A percentile compares a stretch with the other conserved stretches of the same genome.
Evolutionary conservation across 37 sponge, comb jelly and placozoan species (phyloP).

Genomic region (Oscarella lobularis): DNA sequence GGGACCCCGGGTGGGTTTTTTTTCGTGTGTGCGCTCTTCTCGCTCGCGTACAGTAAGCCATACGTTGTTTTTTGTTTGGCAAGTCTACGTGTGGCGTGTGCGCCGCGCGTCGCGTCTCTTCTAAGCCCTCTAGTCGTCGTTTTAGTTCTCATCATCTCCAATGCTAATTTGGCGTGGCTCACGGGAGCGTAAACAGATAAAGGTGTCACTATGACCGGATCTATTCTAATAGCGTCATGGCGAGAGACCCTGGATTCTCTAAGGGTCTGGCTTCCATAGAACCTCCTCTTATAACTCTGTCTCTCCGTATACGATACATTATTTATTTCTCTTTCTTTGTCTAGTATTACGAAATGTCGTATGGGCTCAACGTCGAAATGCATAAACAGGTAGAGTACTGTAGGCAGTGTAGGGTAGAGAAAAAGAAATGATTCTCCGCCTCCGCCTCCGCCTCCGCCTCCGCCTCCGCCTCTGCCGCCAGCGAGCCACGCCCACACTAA

Average conservation of each 20-base stretch:
- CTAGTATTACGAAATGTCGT: slow-evolving; percentile 96
- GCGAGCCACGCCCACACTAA: too few relatives aligned
- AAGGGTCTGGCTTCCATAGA: too few relatives aligned
- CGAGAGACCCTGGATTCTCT: too few relatives aligned
- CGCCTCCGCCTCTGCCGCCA: not conserved
- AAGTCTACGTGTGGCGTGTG: too few relatives aligned
- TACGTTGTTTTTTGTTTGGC: too few relatives aligned
- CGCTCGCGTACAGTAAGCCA: too few relatives aligned
- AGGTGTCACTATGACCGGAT: not conserved
- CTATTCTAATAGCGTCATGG: too few relatives aligned
- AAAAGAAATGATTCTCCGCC: slow-evolving; percentile 9
- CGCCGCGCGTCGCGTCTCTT: too few relatives aligned
- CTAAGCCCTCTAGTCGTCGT: too few relatives aligned
- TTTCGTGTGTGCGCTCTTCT: not conserved
- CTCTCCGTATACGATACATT: not conserved
- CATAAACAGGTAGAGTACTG: slow-evolving; percentile 77
- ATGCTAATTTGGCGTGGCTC: not conserved
- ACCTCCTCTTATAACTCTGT: too few relatives aligned
- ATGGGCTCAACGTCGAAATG: slow-evolving; percentile 93
- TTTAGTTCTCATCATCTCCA: not conserved
- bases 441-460: slow-evolving; percentile 10
- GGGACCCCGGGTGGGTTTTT: not conserved
- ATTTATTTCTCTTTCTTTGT: not conserved
- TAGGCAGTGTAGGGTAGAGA: too few relatives aligned
- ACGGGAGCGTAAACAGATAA: not conserved